A percentile compares a stretch with the other conserved stretches of the same genome.
Evolutionary conservation across 1,140 invertebrate genomes (phyloP).

Genomic region (Listronotus oregonensis): DNA sequence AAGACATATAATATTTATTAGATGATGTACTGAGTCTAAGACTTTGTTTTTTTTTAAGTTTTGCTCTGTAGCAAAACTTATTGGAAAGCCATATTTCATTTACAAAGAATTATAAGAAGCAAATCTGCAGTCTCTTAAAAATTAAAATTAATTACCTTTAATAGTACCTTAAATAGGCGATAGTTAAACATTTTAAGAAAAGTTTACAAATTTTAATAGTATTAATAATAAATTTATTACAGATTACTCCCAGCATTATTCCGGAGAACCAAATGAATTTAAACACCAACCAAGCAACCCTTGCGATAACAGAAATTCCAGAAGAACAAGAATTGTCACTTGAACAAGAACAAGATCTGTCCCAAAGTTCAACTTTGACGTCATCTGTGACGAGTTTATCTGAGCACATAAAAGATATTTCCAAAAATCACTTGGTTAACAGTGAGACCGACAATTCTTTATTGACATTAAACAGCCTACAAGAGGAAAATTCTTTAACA

Average conservation of each 20-base stretch:
- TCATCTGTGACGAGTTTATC: neutral
- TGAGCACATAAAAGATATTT: neutral
- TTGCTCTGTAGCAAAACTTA: no score
- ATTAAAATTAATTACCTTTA: no score
- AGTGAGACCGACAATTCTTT: conserved; percentile 1
- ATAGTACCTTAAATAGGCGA: no score
- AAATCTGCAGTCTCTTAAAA: no score
- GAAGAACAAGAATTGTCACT: neutral
- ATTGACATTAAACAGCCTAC: neutral
- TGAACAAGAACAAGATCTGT: neutral
- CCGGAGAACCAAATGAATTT: neutral
- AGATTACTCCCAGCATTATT: neutral
- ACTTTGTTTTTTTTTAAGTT: no score
- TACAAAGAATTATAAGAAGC: no score
- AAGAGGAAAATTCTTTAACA: neutral
- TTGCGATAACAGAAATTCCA: neutral
- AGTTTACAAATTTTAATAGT: no score
- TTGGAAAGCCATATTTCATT: no score
- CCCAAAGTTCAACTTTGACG: neutral
- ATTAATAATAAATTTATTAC: conserved; percentile 7
- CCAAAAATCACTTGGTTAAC: neutral
- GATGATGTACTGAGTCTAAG: no score
- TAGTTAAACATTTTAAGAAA: no score
- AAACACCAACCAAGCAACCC: neutral
- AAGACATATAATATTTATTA: no score